phyloP scores from a whole-genome alignment of 2,888 invertebrate genomes.

The Rhimphoctona megacephalus region DNA sequence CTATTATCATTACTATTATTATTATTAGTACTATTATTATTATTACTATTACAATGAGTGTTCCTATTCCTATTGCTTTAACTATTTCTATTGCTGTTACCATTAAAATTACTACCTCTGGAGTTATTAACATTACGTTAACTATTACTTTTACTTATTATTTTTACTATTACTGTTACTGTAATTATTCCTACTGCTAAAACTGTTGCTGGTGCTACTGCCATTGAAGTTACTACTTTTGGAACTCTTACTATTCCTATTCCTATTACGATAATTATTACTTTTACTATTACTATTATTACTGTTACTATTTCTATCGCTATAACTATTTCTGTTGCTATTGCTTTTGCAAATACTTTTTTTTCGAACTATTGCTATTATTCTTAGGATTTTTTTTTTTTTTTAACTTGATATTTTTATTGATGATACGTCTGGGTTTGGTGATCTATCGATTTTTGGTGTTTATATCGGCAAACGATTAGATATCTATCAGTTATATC shows the following conservation, averaged over 20 bases:
- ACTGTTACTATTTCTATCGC: background rate
- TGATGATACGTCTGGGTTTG: constrained; percentile 1
- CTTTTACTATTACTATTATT: background rate
- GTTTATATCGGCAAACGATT: constrained; percentile 63
- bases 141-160: background rate
- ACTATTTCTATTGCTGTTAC: background rate
- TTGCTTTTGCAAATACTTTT: background rate
- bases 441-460: constrained; percentile 49
- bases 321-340: background rate
- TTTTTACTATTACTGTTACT: background rate
- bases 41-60: background rate
- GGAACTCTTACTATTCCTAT: background rate
- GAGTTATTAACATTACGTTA: no score
- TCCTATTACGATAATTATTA: background rate
- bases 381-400: background rate
- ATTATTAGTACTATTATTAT: background rate
- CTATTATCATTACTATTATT: background rate
- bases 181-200: background rate
- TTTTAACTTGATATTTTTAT: background rate
- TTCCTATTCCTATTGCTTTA: background rate
- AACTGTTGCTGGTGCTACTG: background rate
- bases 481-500: constrained; percentile 58
- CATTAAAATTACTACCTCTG: no score
- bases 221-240: no score
- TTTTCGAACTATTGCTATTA: background rate